Evolutionary conservation across 2,888 invertebrate genomes (phyloP).

Genomic region (Athripsodes cinereus): DNA sequence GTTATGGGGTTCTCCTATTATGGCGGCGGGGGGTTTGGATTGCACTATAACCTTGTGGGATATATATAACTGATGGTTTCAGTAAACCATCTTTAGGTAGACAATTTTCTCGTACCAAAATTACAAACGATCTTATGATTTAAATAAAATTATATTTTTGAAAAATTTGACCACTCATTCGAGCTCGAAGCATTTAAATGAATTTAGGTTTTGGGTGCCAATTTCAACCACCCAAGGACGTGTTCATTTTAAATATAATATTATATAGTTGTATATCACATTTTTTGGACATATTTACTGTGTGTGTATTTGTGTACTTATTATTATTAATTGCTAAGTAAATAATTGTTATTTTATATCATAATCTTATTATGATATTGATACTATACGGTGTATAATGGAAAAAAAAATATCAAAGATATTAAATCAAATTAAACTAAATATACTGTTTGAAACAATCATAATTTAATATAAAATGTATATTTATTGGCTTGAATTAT

Average conservation of each 20-base stretch:
- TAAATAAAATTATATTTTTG: background rate
- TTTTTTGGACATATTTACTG: background rate
- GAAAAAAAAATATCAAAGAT: too few relatives aligned
- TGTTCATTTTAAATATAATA: slow-evolving; percentile 7
- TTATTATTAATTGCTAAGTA: too few relatives aligned
- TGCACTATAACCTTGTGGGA: slow-evolving; percentile 75
- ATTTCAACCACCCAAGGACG: background rate
- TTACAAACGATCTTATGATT: slow-evolving; percentile 15
- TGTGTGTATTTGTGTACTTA: background rate
- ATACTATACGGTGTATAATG: too few relatives aligned
- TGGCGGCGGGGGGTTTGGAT: slow-evolving; percentile 72
- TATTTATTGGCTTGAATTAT: too few relatives aligned
- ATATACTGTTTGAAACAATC: too few relatives aligned
- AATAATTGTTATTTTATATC: too few relatives aligned
- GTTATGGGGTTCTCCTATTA: slow-evolving; percentile 67
- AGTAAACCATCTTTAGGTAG: slow-evolving; percentile 1
- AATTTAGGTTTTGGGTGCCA: slow-evolving; percentile 5
- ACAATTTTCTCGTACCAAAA: slow-evolving; percentile 6
- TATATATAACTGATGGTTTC: slow-evolving; percentile 57
- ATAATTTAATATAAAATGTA: too few relatives aligned
- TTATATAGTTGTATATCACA: background rate
- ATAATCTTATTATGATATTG: too few relatives aligned
- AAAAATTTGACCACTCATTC: background rate
- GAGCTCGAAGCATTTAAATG: background rate
- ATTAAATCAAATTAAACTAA: too few relatives aligned